These are phyloP conservation scores for Drosophila arawakana DNA, from an alignment of 1,140 invertebrate genomes.

Conservation along the genomic window DNA sequence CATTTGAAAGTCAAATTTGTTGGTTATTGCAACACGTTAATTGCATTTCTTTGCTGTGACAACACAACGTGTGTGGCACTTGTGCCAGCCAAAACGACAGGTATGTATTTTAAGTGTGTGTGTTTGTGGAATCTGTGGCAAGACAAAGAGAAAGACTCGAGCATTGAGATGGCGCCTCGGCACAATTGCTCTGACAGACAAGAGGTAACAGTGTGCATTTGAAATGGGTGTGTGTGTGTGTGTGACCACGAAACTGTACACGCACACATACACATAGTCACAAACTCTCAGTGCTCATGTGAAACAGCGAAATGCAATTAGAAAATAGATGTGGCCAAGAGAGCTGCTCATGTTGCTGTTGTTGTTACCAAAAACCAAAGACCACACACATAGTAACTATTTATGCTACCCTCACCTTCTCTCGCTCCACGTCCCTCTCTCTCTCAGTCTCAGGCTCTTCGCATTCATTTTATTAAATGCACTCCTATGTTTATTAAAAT, in stretches of 20 bases:
- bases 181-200: conserved; percentile 14
- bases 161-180: conserved; percentile 22
- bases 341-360: conserved; percentile 27
- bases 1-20: conserved; percentile 59
- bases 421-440: not conserved
- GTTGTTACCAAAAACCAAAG: conserved; percentile 32
- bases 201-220: conserved; percentile 47
- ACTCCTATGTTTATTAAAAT: conserved; percentile 76
- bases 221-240: conserved; percentile 59
- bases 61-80: conserved; percentile 52
- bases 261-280: conserved; percentile 18
- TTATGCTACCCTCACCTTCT: not conserved
- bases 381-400: conserved; percentile 26
- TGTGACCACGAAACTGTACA: conserved; percentile 46
- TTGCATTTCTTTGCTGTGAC: conserved; percentile 65
- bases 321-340: conserved; percentile 74
- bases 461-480: conserved; percentile 70
- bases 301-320: conserved; percentile 77
- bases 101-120: not conserved
- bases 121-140: conserved; percentile 22
- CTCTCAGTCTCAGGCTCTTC: not conserved
- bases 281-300: not conserved
- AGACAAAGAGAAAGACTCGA: conserved; percentile 22
- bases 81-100: conserved; percentile 46
- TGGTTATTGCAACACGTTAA: conserved; percentile 62